A percentile compares a stretch with the other conserved stretches of the same genome.
Evolutionary conservation across 1,140 invertebrate species (phyloP).

Genomic region (Hormaphis cornu): DNA sequence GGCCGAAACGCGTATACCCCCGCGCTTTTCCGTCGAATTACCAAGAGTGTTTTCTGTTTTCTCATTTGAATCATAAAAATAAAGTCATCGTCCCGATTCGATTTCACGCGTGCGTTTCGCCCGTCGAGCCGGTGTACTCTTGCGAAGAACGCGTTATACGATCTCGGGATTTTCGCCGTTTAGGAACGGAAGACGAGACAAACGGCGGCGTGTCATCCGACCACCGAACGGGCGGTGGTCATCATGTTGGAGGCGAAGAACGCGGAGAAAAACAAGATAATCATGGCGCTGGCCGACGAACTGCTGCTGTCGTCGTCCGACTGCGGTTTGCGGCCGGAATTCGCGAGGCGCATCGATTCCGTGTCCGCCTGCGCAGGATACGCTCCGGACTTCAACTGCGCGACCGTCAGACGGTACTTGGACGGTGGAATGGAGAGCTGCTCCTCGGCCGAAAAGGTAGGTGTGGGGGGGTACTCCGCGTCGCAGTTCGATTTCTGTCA

Average conservation of each 20-base stretch:
- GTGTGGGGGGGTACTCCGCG: no score
- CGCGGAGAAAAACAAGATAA: constrained; percentile 33
- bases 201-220: constrained; percentile 19
- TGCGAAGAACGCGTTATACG: no score
- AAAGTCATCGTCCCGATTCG: no score
- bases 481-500: no score
- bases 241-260: constrained; percentile 32
- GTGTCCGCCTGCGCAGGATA: background rate
- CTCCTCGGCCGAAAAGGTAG: background rate
- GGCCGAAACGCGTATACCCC: no score
- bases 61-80: no score
- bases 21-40: no score
- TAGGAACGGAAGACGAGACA: background rate
- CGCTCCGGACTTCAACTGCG: constrained; percentile 33
- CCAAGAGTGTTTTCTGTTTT: no score
- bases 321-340: background rate
- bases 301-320: constrained; percentile 17
- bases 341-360: background rate
- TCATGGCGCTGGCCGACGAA: constrained; percentile 34
- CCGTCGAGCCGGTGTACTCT: no score
- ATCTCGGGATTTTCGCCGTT: no score
- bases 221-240: constrained; percentile 27
- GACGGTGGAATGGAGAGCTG: background rate
- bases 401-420: constrained; percentile 32
- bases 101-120: no score